A percentile compares a stretch with the other conserved stretches of the same genome.
Conservation (phyloP, 2,113 vertebrate species). For the Erythrolamprus reginae region DNA sequence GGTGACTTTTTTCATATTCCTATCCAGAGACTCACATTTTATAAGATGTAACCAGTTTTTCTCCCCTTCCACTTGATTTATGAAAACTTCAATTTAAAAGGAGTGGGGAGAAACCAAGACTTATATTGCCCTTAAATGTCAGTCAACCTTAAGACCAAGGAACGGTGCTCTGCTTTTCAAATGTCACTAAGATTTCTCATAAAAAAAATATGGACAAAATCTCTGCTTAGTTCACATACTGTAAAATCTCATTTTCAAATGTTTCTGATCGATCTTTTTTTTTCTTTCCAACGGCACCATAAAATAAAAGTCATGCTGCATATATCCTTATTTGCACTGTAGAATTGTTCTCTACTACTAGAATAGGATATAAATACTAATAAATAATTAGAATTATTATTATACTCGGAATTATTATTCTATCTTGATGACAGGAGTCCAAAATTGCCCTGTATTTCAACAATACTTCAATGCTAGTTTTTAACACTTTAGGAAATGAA, state of each 20-base stretch:
- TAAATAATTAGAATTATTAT: neutral
- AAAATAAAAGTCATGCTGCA: slow-evolving; percentile 53
- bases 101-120: slow-evolving; percentile 46
- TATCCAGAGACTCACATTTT: slow-evolving; percentile 62
- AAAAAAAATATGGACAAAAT: slow-evolving; percentile 63
- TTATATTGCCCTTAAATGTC: slow-evolving; percentile 70
- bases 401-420: neutral
- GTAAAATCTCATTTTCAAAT: slow-evolving; percentile 75
- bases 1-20: slow-evolving; percentile 64
- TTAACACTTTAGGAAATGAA: slow-evolving; percentile 51
- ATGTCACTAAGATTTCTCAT: slow-evolving; percentile 75
- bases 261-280: slow-evolving; percentile 67
- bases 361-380: neutral
- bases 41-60: slow-evolving; percentile 65
- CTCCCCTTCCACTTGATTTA: slow-evolving; percentile 58
- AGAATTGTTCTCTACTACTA: slow-evolving; percentile 10
- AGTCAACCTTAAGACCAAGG: slow-evolving; percentile 66
- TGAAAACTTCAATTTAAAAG: slow-evolving; percentile 71
- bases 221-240: slow-evolving; percentile 63
- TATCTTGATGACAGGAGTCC: slow-evolving; percentile 23
- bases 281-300: slow-evolving; percentile 42
- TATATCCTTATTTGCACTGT: slow-evolving; percentile 27
- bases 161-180: slow-evolving; percentile 70
- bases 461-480: slow-evolving; percentile 49
- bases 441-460: slow-evolving; percentile 9